A percentile compares a stretch with the other conserved stretches of the same genome.
phyloP scores from a whole-genome alignment of 2,797 vertebrate species.

The Sternotherus odoratus region DNA sequence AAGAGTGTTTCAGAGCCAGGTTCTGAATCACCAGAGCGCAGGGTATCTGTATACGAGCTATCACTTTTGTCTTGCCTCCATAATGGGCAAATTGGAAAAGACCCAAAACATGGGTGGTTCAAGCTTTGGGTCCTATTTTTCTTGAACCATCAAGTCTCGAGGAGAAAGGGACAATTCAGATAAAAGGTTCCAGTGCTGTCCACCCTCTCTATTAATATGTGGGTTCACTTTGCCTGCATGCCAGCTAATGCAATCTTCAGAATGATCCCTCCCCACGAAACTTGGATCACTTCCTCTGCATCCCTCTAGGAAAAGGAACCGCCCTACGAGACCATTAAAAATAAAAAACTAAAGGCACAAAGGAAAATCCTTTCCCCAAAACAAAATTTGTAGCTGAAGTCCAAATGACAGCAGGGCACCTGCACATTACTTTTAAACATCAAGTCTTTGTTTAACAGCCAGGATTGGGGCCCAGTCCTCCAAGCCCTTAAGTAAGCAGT shows the following conservation, averaged over 20 bases:
- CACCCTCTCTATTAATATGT: background rate
- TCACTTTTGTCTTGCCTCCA: constrained; percentile 35
- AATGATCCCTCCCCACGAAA: background rate
- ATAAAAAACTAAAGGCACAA: background rate
- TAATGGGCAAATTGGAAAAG: background rate
- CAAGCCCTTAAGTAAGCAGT: background rate
- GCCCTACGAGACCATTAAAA: background rate
- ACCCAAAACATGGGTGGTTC: background rate
- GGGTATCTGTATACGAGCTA: background rate
- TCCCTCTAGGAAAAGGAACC: background rate
- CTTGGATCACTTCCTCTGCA: background rate
- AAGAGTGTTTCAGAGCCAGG: background rate
- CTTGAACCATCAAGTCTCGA: constrained; percentile 10
- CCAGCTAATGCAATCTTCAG: background rate
- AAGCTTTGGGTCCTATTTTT: constrained; percentile 1
- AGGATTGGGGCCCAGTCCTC: rapidly evolving
- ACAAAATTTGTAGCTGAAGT: background rate
- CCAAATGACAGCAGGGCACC: background rate
- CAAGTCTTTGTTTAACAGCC: rapidly evolving
- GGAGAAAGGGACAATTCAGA: background rate
- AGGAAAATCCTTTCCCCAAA: background rate
- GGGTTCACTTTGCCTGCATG: background rate
- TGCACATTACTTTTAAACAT: background rate
- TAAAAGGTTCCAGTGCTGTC: constrained; percentile 5
- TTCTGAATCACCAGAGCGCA: background rate